Evolutionary conservation across 2,888 invertebrate species (phyloP), one percentile per base, ranked within the genome.

Genomic region (Amphipoea oculea): DNA sequence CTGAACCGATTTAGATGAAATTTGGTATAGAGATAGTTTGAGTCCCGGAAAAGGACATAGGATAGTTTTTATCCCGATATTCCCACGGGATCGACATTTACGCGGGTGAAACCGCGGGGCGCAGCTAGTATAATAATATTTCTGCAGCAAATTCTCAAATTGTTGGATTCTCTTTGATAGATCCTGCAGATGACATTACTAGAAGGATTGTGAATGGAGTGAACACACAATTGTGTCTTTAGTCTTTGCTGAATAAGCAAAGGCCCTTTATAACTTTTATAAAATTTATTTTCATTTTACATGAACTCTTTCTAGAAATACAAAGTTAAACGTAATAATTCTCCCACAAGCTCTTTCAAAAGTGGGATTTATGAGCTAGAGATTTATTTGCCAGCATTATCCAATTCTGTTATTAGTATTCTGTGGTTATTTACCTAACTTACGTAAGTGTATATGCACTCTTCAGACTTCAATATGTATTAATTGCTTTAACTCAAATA

Each of bases 131-230:
- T 80, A 54, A 45, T 36, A 75, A 36, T n/a, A 40, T 72, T 81
- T 51, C 23, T 68, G 60, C 29, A 77, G 42, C 17, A 9, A 57
- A 69, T 75, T 14, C 36, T 69, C 20, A 57, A 72, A 45, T 72
- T 45, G 48, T 73, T 45, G 62, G 29, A 76, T 75, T 72, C 48
- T 73, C 54, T 81, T 60, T 81, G 68, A 76, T 68, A 78, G 77
- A 83, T 79, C 60, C 69, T 72, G 76, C 78, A 80, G 73, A 20
- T 63, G 5, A 68, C 17, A 29, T 62, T n/a, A 29, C 42, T 66
- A 65, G 14, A 23, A 42, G 2, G 63, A 65, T 42, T 73, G 11
- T n/a, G 17, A 12, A 40, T n/a, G 66, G 6, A 48, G 23, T 51
- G 72, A 54, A 69, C 5, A 51, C 29, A 48, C n/a, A 42, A 4